These are phyloP conservation scores for Circaetus gallicus DNA, from an alignment of 2,113 vertebrate species.

Conservation along the genomic window DNA sequence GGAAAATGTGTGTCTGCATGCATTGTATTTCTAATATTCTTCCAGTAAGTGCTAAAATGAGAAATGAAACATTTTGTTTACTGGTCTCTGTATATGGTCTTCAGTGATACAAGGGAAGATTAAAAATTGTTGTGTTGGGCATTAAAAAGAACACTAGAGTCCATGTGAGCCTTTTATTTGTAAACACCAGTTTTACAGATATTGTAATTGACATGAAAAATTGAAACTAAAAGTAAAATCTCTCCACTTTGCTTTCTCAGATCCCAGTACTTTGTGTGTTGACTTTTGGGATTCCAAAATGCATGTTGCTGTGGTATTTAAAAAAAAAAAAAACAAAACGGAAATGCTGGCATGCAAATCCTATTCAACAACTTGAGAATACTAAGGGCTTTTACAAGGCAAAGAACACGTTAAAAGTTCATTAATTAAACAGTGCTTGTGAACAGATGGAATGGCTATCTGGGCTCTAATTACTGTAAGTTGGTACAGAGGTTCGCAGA, in stretches of 20 bases:
- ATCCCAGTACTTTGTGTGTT: constrained; percentile 16
- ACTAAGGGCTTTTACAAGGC: constrained; percentile 81
- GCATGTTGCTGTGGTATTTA: constrained; percentile 68
- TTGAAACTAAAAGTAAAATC: neutral
- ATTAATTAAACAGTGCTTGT: constrained; percentile 94
- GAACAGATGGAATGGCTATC: constrained; percentile 96
- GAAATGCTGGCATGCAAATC: constrained; percentile 78
- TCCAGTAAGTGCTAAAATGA: neutral
- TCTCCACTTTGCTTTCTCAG: neutral
- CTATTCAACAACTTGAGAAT: constrained; percentile 86
- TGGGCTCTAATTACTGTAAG: constrained; percentile 89
- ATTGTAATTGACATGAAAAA: neutral
- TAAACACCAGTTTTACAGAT: neutral
- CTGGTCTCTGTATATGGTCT: neutral
- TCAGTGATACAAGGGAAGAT: neutral
- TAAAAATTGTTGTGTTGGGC: neutral
- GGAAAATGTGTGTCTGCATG: neutral
- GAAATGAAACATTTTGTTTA: neutral
- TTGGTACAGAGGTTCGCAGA: constrained; percentile 81
- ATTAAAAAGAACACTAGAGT: neutral
- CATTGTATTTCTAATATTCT: neutral
- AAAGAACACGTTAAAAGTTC: constrained; percentile 87
- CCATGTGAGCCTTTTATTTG: neutral
- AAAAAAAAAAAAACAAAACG: neutral
- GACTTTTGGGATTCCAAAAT: constrained; percentile 71